These are phyloP conservation scores for Brachyhypopomus gauderio DNA, from an alignment of 2,113 vertebrate species.

Conservation along the genomic window DNA sequence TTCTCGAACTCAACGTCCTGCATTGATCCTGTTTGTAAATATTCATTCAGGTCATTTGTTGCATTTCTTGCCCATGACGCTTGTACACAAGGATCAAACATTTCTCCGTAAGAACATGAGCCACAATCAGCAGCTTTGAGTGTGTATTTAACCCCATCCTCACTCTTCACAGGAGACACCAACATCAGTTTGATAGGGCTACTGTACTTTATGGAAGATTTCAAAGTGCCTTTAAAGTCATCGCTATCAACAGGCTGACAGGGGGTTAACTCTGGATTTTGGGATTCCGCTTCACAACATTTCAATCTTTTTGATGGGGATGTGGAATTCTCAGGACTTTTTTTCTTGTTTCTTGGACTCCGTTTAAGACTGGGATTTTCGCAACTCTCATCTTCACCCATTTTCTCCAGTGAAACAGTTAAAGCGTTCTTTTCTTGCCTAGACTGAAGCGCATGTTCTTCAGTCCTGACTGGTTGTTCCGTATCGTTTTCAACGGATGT, in stretches of 20 bases:
- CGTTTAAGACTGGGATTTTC: constrained; percentile 31
- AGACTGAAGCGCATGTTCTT: background rate
- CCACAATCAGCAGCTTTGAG: constrained; percentile 81
- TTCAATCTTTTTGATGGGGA: constrained; percentile 50
- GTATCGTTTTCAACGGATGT: constrained; percentile 16
- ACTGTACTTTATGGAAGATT: constrained; percentile 72
- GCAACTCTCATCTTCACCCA: background rate
- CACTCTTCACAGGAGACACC: constrained; percentile 84
- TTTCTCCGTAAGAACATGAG: constrained; percentile 62
- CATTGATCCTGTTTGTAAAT: constrained; percentile 12
- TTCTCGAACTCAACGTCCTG: constrained; percentile 26
- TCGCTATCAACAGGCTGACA: constrained; percentile 1
- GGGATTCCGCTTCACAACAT: constrained; percentile 43
- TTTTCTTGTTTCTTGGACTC: constrained; percentile 12
- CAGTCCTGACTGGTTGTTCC: constrained; percentile 29
- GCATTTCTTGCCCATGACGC: constrained; percentile 68
- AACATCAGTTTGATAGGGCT: constrained; percentile 98
- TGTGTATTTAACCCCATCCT: constrained; percentile 87
- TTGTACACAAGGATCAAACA: constrained; percentile 74
- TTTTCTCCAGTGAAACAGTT: constrained; percentile 20
- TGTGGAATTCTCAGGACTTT: constrained; percentile 28
- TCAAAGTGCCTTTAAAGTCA: constrained; percentile 34
- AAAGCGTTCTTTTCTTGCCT: background rate
- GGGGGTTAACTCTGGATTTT: background rate
- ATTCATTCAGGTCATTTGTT: constrained; percentile 49